phyloP scores from a whole-genome alignment of 2,113 vertebrate species.

The Neodon shergylaensis region DNA sequence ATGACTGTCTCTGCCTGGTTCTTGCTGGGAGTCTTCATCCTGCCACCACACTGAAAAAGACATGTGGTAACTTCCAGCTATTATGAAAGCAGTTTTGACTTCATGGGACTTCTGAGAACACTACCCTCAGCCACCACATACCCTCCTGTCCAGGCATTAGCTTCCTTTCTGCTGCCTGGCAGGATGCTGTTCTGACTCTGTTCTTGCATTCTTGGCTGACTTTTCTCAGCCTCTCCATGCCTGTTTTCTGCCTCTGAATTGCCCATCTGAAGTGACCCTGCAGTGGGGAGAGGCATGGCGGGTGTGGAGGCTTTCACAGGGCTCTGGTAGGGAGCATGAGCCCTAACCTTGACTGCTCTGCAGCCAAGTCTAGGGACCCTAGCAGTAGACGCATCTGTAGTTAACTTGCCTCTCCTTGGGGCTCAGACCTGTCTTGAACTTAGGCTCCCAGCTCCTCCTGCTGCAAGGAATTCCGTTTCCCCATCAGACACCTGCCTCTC shows the following conservation, averaged over 20 bases:
- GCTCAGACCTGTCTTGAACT: neutral
- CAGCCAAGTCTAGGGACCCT: fast-evolving
- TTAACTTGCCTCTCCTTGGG: neutral
- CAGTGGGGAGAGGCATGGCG: neutral
- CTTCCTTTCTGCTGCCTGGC: neutral
- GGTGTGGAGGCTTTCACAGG: fast-evolving
- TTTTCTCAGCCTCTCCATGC: neutral
- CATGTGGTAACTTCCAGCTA: fast-evolving
- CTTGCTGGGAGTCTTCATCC: neutral
- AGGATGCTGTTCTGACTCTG: neutral
- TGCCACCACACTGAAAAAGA: fast-evolving
- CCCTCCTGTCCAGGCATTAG: neutral
- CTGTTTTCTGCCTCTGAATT: neutral
- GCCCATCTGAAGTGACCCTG: neutral
- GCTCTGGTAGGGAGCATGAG: neutral
- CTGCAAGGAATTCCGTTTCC: conserved; percentile 17
- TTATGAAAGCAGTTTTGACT: neutral
- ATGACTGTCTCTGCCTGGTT: fast-evolving
- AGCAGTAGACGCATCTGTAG: neutral
- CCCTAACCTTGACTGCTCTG: neutral
- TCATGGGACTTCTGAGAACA: neutral
- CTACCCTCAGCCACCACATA: neutral
- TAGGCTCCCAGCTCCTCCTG: neutral
- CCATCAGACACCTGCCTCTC: conserved; percentile 71
- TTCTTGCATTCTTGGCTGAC: neutral